Evolutionary conservation across 2,113 vertebrate genomes (phyloP), one percentile per base, ranked within the genome.

Genomic region (Eudorcas thomsonii): DNA sequence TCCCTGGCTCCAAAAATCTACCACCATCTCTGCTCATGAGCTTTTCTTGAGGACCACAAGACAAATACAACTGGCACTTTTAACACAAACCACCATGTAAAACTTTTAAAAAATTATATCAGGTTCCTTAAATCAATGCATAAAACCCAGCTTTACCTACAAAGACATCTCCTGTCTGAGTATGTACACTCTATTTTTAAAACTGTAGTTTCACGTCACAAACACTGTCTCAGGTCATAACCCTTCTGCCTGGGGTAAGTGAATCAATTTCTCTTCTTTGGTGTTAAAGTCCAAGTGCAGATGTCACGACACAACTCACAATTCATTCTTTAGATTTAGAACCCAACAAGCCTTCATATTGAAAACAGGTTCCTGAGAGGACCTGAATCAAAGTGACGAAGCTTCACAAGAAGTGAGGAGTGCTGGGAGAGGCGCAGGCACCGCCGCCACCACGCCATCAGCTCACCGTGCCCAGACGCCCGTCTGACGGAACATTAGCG

Each of bases 141-240:
- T 14, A 97, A 91, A 95, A 25, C 87, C 23, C 3, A 83, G 85
- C 90, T 60, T 84, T 90, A 64, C 85, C 80, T 95, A 50, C 91
- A 96, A 96, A 96, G 81, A 2, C 39, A 81, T 55, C 3, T 57
- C 91, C 87, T 83, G 13, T 87, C 95, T 96, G 94, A 98, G 98
- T 94, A 91, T 43, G 90, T 91, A 87, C 19, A 94, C 54, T 81
- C 48, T 43, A 91, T 54, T 19, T 91, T 92, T 91, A 88, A 87
- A 97, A 95, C 45, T 33, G 55, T 78, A 16, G 93, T 93, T 96
- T 96, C 96, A 98, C 97, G 78, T 96, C 81, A 98, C 84, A 94
- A 88, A 50, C 19, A 54, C 19, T 13, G 11, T 17, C 67, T 97
- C 71, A 0, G 4, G 94, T 98, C 82, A 84, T 62, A 96, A 95